Evolutionary conservation across 2,888 invertebrate species (phyloP), one percentile per base, ranked within the genome.

Genomic region (Dusona sp.): DNA sequence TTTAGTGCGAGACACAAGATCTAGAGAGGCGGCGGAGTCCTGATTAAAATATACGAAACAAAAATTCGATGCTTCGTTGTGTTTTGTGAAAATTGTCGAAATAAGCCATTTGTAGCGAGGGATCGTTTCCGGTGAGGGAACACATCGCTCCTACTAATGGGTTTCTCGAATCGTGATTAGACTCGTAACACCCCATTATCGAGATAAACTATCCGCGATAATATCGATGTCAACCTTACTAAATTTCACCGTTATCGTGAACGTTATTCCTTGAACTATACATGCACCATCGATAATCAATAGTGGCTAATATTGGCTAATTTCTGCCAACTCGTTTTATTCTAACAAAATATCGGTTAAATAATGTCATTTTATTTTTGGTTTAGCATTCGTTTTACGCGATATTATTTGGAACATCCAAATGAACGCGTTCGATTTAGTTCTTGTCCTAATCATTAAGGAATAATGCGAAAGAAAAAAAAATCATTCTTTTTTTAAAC

Each of bases 91-190:
- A 25, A 48, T 51, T 22, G 48, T 45, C 22, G 64, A 22, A 65
- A 75, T 75, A 33, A 19, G 64, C 33, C 42, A 65, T 54, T 74
- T 29, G 75, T 79, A 74, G 64, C 57, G 67, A 25, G 57, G 38
- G 19, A 29, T 68, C 6, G 45, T 54, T 54, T 48, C 38, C 67
- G 19, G 72, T 16, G 29, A 68, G 73, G 42, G 54, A 22, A 83
- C 74, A 68, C 74, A 83, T 79, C 67, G 79, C 51, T 68, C 75
- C 64, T 42, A 74, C 64, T 85, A 83, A 85, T 83, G 85, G 83
- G 79, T 70, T 79, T 79, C 83, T 85, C 82, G 85, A 75, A 75
- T 83, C 85, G 85, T 83, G 85, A 85, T 85, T 85, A 74, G 82
- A 75, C 64, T 79, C 74, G 83, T 83, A 83, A 75, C 85, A 85